Percentiles rank a stretch among this genome's conserved stretches.
Conservation (phyloP, 2,888 invertebrate genomes). For the Globia sparganii region DNA sequence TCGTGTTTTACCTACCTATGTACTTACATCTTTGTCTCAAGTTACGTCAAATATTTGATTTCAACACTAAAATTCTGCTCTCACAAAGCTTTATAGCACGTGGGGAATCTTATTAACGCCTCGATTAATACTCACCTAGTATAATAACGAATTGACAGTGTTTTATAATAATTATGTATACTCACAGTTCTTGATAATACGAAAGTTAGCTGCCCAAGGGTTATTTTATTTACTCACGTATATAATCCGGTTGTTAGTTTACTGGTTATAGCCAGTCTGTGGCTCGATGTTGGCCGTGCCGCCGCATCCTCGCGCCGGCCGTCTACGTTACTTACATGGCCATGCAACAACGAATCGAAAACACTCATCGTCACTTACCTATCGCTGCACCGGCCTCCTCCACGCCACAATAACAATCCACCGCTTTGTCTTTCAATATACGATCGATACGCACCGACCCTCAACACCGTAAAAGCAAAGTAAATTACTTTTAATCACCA, state of each 20-base stretch:
- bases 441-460: conserved; percentile 87
- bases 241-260: conserved; percentile 37
- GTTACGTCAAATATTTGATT: background rate
- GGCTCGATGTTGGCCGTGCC: conserved; percentile 50
- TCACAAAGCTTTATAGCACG: conserved; percentile 43
- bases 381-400: conserved; percentile 74
- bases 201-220: conserved; percentile 33
- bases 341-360: conserved; percentile 62
- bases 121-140: background rate
- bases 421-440: conserved; percentile 84
- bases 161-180: background rate
- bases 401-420: conserved; percentile 84
- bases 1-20: background rate
- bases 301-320: conserved; percentile 61
- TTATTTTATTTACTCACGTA: conserved; percentile 40
- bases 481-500: conserved; percentile 90
- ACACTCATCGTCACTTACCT: conserved; percentile 79
- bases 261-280: conserved; percentile 64
- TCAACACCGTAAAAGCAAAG: conserved; percentile 88
- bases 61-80: conserved; percentile 9
- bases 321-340: conserved; percentile 58
- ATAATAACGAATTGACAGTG: conserved; percentile 1
- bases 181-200: conserved; percentile 12
- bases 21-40: background rate
- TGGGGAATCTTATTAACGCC: conserved; percentile 30